phyloP scores from a whole-genome alignment of 2,113 vertebrate species.

The Petaurus breviceps region DNA sequence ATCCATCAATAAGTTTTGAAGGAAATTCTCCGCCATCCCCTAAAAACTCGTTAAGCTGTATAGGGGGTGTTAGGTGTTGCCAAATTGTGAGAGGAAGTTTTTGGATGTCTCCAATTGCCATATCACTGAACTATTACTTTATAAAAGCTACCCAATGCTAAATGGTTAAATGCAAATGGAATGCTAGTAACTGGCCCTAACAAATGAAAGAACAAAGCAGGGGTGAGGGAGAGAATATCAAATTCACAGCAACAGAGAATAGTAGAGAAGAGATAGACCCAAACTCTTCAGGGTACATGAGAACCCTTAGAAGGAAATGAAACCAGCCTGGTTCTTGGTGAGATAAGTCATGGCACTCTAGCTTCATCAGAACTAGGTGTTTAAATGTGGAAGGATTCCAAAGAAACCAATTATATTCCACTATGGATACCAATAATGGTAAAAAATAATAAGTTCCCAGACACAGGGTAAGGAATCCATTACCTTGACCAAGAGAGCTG shows the following conservation, averaged over 20 bases:
- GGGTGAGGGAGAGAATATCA: not conserved
- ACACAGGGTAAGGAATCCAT: not conserved
- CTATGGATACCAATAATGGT: not conserved
- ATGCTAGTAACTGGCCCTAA: not conserved
- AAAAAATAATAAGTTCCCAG: not conserved
- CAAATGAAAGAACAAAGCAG: not conserved
- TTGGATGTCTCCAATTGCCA: not conserved
- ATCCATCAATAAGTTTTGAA: not conserved
- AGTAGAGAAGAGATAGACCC: not conserved
- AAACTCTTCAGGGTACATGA: not conserved
- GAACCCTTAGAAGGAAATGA: not conserved
- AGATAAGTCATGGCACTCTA: not conserved
- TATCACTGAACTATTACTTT: not conserved
- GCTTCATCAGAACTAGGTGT: not conserved
- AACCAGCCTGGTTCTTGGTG: not conserved
- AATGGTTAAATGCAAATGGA: not conserved
- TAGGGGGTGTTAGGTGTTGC: too few species aligned
- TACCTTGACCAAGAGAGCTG: not conserved
- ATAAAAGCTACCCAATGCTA: not conserved
- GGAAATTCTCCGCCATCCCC: not conserved
- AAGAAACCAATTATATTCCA: not conserved
- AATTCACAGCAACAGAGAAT: not conserved
- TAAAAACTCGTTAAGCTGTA: not conserved
- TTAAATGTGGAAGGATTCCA: not conserved
- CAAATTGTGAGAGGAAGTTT: not conserved